Evolutionary conservation across 2,113 vertebrate species (phyloP).

Genomic region (Grammomys surdaster): DNA sequence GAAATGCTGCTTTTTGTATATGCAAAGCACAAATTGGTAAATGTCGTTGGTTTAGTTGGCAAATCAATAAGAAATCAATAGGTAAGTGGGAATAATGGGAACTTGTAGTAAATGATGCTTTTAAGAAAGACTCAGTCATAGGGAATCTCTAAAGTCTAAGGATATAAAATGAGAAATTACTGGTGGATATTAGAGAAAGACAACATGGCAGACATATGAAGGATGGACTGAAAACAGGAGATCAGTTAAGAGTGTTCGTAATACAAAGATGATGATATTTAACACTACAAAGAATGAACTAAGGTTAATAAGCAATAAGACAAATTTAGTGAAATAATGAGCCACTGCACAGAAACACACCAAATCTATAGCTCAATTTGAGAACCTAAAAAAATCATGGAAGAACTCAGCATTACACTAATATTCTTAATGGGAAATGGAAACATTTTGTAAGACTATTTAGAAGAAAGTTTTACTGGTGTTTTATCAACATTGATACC

Average conservation of each 20-base stretch:
- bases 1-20: background rate
- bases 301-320: too few relatives aligned
- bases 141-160: background rate
- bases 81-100: background rate
- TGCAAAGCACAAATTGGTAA: background rate
- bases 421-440: too few relatives aligned
- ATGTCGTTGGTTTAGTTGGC: background rate
- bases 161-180: background rate
- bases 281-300: background rate
- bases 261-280: background rate
- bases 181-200: background rate
- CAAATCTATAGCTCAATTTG: too few relatives aligned
- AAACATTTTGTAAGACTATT: too few relatives aligned
- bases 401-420: too few relatives aligned
- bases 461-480: too few relatives aligned
- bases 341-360: too few relatives aligned
- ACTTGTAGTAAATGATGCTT: background rate
- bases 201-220: background rate
- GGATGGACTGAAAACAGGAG: background rate
- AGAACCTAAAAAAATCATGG: too few relatives aligned
- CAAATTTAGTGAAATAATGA: too few relatives aligned
- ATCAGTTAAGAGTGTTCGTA: background rate
- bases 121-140: background rate
- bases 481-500: too few relatives aligned
- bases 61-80: background rate